A percentile compares a stretch with the other conserved stretches of the same genome.
phyloP scores from a whole-genome alignment of 2,797 vertebrate genomes.

The Etheostoma nigrum region DNA sequence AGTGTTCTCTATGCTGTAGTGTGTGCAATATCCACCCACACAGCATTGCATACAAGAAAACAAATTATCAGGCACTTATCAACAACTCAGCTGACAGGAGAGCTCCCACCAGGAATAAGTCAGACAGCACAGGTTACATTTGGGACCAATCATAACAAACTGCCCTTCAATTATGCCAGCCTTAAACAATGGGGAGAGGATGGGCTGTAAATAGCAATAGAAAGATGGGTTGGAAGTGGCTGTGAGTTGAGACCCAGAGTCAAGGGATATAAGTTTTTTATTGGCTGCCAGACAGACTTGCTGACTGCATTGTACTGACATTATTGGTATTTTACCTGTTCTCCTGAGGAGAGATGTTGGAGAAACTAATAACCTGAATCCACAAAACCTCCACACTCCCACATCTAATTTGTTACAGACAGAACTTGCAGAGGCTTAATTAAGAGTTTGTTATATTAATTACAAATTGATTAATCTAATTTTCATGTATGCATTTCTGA shows the following conservation, averaged over 20 bases:
- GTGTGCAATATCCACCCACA: slow-evolving; percentile 56
- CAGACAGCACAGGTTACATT: slow-evolving; percentile 49
- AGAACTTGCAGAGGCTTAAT: slow-evolving; percentile 80
- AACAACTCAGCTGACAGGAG: slow-evolving; percentile 69
- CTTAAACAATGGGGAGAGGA: slow-evolving; percentile 63
- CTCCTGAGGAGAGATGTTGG: slow-evolving; percentile 74
- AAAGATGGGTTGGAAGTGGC: slow-evolving; percentile 67
- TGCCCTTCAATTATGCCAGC: slow-evolving; percentile 67
- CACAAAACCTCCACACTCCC: slow-evolving; percentile 70
- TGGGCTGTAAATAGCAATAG: slow-evolving; percentile 70
- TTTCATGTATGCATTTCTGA: slow-evolving; percentile 68
- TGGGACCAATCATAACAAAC: slow-evolving; percentile 60
- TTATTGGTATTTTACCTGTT: slow-evolving; percentile 85
- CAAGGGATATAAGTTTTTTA: slow-evolving; percentile 83
- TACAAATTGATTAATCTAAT: slow-evolving; percentile 83
- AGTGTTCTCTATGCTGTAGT: slow-evolving; percentile 32
- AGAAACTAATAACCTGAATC: slow-evolving; percentile 84
- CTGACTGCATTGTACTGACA: slow-evolving; percentile 85
- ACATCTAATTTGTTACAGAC: slow-evolving; percentile 80
- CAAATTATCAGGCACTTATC: slow-evolving; percentile 57
- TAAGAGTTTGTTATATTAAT: slow-evolving; percentile 83
- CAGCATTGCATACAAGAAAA: slow-evolving; percentile 41
- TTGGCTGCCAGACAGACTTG: slow-evolving; percentile 84
- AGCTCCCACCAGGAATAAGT: slow-evolving; percentile 50
- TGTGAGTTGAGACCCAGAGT: slow-evolving; percentile 77